phyloP scores from a whole-genome alignment of 2,113 vertebrate species.

The Nothocercus julius region DNA sequence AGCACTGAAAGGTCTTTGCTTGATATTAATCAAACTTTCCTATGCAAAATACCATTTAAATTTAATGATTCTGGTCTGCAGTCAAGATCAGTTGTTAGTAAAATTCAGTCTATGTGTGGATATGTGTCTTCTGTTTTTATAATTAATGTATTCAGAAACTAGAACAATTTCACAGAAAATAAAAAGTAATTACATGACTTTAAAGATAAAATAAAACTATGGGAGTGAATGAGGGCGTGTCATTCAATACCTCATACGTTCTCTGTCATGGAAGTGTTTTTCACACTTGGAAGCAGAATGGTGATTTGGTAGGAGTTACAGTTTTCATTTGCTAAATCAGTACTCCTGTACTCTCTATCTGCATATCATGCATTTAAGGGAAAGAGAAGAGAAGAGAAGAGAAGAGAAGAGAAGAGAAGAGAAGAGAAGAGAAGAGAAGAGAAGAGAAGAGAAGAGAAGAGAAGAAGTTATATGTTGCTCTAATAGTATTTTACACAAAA shows the following conservation, averaged over 20 bases:
- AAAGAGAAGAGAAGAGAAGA: too few relatives aligned
- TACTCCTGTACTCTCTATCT: neutral
- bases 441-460: too few relatives aligned
- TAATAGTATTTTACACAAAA: neutral
- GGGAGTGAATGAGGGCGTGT: neutral
- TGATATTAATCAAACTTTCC: constrained; percentile 75
- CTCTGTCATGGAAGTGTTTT: neutral
- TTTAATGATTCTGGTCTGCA: constrained; percentile 66
- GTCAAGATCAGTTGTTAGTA: constrained; percentile 60
- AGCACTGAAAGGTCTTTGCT: constrained; percentile 74
- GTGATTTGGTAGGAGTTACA: neutral
- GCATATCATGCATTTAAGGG: neutral
- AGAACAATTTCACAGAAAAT: neutral
- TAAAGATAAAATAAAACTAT: constrained; percentile 7
- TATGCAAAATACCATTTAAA: constrained; percentile 55
- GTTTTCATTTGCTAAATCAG: neutral
- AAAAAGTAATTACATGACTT: neutral
- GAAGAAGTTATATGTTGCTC: neutral
- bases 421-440: too few relatives aligned
- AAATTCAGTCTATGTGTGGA: neutral
- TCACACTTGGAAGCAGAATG: neutral
- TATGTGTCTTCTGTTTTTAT: neutral
- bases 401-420: too few relatives aligned
- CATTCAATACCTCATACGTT: neutral
- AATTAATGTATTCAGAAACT: neutral